These are phyloP conservation scores for Eupithecia tripunctaria DNA, from an alignment of 2,888 invertebrate species.

Conservation along the genomic window DNA sequence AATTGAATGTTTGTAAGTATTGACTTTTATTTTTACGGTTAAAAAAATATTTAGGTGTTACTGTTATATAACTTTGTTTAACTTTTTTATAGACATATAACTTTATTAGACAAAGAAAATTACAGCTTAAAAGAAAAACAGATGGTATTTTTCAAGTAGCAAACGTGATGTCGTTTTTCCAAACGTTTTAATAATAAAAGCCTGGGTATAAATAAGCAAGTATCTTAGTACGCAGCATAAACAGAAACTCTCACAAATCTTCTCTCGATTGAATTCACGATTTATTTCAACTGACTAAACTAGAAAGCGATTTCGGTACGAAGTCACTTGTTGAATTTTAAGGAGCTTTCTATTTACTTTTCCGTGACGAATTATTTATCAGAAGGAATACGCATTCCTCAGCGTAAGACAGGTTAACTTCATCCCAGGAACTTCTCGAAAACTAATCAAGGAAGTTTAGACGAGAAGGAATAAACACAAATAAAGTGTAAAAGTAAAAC, in stretches of 20 bases:
- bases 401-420: constrained; percentile 44
- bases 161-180: neutral
- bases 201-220: constrained; percentile 23
- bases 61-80: too few species aligned
- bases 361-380: constrained; percentile 45
- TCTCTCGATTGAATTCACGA: constrained; percentile 35
- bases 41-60: neutral
- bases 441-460: constrained; percentile 49
- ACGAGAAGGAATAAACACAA: constrained; percentile 44
- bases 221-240: constrained; percentile 19
- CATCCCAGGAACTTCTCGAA: constrained; percentile 43
- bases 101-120: neutral
- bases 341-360: constrained; percentile 46
- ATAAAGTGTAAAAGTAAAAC: constrained; percentile 45
- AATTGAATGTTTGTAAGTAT: neutral
- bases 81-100: neutral
- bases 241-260: constrained; percentile 36
- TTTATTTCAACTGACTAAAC: constrained; percentile 45
- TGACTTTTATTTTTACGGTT: neutral
- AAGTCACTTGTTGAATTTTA: constrained; percentile 47
- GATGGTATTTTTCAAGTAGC: neutral
- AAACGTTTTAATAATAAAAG: neutral
- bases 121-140: neutral
- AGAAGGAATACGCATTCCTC: constrained; percentile 38
- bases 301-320: constrained; percentile 45